These are phyloP conservation scores for Sebastes diaconus DNA, from an alignment of 2,797 vertebrate genomes.

Conservation along the genomic window DNA sequence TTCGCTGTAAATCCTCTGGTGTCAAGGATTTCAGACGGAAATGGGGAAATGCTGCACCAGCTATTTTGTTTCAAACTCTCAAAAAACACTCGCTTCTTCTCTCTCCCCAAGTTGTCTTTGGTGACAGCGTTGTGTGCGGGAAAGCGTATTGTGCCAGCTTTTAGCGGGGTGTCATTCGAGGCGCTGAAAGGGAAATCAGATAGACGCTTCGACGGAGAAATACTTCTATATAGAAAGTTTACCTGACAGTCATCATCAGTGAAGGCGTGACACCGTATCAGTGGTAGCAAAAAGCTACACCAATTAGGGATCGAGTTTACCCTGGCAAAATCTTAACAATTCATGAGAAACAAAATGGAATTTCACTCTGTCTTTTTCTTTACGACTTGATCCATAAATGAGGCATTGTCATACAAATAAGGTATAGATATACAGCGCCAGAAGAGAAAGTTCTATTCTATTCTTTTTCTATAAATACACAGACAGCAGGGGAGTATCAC, in stretches of 20 bases:
- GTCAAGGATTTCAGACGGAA: conserved; percentile 85
- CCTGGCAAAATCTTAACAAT: conserved; percentile 57
- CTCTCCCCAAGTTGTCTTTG: conserved; percentile 75
- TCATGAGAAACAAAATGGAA: conserved; percentile 69
- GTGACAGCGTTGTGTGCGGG: conserved; percentile 79
- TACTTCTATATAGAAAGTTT: conserved; percentile 68
- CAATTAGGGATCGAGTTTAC: conserved; percentile 74
- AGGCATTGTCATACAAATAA: conserved; percentile 45
- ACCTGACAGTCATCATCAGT: conserved; percentile 76
- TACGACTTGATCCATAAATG: conserved; percentile 44
- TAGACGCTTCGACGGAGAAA: conserved; percentile 68
- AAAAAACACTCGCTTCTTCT: conserved; percentile 76
- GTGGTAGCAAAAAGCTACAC: conserved; percentile 63
- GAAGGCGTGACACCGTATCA: conserved; percentile 65
- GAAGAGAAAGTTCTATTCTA: conserved; percentile 10
- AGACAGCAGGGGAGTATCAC: conserved; percentile 33
- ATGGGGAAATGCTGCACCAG: conserved; percentile 83
- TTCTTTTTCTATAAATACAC: conserved; percentile 24
- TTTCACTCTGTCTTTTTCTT: conserved; percentile 37
- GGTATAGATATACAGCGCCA: conserved; percentile 2
- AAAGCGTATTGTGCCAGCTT: conserved; percentile 75
- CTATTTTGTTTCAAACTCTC: conserved; percentile 85
- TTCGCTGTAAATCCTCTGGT: conserved; percentile 82
- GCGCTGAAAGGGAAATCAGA: conserved; percentile 77
- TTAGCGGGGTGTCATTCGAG: conserved; percentile 76